Evolutionary conservation across 2,888 invertebrate species (phyloP), one percentile per base, ranked within the genome.

Genomic region (Drosophila suboccidentalis): DNA sequence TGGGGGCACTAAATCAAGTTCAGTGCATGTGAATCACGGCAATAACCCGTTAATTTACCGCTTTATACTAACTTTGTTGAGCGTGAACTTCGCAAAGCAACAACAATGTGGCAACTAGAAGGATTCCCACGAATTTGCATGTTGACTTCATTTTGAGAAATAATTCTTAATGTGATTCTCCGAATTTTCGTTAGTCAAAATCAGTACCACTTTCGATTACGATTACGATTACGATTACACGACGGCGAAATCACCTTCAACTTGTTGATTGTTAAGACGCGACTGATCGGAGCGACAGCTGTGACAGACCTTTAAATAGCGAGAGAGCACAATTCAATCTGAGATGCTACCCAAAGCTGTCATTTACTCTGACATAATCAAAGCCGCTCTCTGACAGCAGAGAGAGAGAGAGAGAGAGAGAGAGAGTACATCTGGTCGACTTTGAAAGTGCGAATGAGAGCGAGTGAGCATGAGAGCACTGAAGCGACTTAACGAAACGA

Each of bases 1-100:
- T 13, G n/a, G 49, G 41, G 59, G 26, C 54, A 36, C 26, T 29
- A 34, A 47, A 39, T 57, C 39, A 65, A 66, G 62, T 63, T 72
- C 44, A 68, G 38, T 54, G 32, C 38, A 34, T 13, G 54, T 76
- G 78, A 76, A 39, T 77, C 73, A 77, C 19, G 26, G 15, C 5
- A 22, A 53, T 49, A 58, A 59, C 61, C 11, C 55, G 69, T 58
- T 39, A 17, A 50, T 57, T 57, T 19, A 22, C 41, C 13, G 49
- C 0, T 17, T 44, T 38, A 19, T 82, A 83, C 82, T 85, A 60
- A 83, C 82, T 79, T 67, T 79, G 68, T 59, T 82, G 82, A 57
- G 82, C 72, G 50, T 64, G 34, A 36, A 71, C 79, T 55, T 58
- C 32, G 70, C 61, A 39, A 2, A 55, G 54, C 66, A 85, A 46